These are phyloP conservation scores for Haliaeetus leucogaster DNA, from an alignment of 2,113 vertebrate species.

Conservation along the genomic window DNA sequence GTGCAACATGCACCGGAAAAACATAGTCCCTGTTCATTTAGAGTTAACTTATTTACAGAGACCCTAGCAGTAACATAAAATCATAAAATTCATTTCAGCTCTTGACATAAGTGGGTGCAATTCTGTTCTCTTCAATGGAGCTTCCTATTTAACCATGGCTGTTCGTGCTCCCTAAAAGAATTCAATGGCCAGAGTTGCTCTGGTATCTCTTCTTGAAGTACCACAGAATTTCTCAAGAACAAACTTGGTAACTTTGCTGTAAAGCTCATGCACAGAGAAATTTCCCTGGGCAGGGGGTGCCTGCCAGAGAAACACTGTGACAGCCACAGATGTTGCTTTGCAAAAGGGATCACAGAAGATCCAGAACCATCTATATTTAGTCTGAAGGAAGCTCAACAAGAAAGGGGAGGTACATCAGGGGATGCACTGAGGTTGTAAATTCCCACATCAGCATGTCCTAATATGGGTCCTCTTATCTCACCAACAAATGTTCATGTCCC, in stretches of 20 bases:
- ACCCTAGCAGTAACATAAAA: neutral
- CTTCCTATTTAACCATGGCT: neutral
- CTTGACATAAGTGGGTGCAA: neutral
- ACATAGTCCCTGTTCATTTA: neutral
- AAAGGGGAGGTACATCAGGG: neutral
- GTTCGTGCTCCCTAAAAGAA: neutral
- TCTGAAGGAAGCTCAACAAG: neutral
- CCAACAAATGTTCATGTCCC: neutral
- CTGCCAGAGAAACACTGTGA: neutral
- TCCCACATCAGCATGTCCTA: neutral
- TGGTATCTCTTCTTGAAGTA: neutral
- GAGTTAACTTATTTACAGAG: neutral
- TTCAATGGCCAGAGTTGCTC: neutral
- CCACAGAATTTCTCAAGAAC: neutral
- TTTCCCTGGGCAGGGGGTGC: neutral
- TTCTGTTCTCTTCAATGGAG: neutral
- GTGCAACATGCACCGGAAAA: neutral
- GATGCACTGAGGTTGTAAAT: neutral
- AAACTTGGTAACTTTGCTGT: neutral
- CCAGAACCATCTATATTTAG: neutral
- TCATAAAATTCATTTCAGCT: neutral
- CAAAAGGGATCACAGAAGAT: neutral
- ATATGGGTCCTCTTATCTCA: neutral
- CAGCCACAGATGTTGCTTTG: neutral
- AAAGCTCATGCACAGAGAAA: neutral